Conservation (phyloP, 2,113 vertebrate genomes). For the Actenoides hombroni region DNA sequence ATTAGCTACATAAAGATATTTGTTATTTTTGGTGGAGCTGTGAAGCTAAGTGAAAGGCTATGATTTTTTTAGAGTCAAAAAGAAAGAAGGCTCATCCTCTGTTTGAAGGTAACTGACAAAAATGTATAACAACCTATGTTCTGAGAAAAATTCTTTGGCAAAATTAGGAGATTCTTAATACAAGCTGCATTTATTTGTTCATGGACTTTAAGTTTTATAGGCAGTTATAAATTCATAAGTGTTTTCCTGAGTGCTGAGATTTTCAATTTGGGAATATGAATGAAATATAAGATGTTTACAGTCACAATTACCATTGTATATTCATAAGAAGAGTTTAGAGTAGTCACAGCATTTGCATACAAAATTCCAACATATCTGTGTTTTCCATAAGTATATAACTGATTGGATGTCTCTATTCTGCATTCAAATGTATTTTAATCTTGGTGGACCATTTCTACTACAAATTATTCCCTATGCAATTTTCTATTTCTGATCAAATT, state of each 20-base stretch:
- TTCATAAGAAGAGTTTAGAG: background rate
- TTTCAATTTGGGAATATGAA: background rate
- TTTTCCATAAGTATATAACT: background rate
- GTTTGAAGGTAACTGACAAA: background rate
- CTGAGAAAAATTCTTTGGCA: background rate
- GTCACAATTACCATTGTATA: background rate
- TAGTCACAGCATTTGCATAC: background rate
- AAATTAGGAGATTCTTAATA: background rate
- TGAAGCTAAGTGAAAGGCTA: background rate
- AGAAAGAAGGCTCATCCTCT: background rate
- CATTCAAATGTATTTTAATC: background rate
- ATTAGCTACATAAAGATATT: background rate
- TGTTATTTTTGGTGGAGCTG: background rate
- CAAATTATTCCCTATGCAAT: background rate
- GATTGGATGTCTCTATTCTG: background rate
- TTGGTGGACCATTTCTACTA: background rate
- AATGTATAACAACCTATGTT: background rate
- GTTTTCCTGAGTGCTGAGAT: background rate
- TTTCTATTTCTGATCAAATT: background rate
- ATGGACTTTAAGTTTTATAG: background rate
- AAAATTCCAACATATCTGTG: background rate
- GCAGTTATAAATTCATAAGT: background rate
- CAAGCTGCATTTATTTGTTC: background rate
- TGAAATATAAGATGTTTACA: background rate
- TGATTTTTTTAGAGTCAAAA: background rate